These are phyloP conservation scores for Lepidurus apus DNA, from an alignment of 1,140 invertebrate genomes.

Conservation along the genomic window DNA sequence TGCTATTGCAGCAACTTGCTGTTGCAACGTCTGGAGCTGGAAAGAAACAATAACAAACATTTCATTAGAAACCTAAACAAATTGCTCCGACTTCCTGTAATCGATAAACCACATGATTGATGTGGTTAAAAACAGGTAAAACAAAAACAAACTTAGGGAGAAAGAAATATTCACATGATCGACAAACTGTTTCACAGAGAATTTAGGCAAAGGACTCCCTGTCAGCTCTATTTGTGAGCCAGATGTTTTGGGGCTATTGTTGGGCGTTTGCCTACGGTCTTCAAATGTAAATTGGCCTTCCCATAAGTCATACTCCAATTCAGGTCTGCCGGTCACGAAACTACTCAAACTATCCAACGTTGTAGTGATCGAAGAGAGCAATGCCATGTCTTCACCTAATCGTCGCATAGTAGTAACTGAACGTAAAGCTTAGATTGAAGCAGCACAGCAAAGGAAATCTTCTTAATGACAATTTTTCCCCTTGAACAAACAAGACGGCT, in stretches of 20 bases:
- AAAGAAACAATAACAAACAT: constrained; percentile 39
- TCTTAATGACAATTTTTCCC: neutral
- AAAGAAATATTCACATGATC: neutral
- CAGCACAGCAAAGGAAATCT: neutral
- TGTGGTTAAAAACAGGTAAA: neutral
- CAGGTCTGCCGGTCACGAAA: constrained; percentile 39
- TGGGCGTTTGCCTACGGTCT: constrained; percentile 39
- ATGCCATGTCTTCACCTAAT: constrained; percentile 8
- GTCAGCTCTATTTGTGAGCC: neutral
- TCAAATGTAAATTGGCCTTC: constrained; percentile 70
- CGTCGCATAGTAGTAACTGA: constrained; percentile 22
- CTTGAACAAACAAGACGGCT: neutral
- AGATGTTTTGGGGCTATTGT: neutral
- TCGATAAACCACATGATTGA: neutral
- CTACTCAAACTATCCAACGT: constrained; percentile 26
- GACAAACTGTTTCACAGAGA: neutral
- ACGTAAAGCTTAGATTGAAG: neutral
- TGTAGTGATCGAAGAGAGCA: neutral
- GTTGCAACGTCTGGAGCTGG: constrained; percentile 81
- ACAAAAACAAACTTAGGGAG: neutral
- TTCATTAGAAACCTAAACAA: constrained; percentile 24
- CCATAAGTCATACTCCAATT: constrained; percentile 76
- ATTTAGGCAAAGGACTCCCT: neutral
- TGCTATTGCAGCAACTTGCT: constrained; percentile 77
- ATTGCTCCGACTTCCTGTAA: neutral